These are phyloP conservation scores for Tribolium freemani DNA, from an alignment of 2,888 invertebrate species.

Conservation along the genomic window DNA sequence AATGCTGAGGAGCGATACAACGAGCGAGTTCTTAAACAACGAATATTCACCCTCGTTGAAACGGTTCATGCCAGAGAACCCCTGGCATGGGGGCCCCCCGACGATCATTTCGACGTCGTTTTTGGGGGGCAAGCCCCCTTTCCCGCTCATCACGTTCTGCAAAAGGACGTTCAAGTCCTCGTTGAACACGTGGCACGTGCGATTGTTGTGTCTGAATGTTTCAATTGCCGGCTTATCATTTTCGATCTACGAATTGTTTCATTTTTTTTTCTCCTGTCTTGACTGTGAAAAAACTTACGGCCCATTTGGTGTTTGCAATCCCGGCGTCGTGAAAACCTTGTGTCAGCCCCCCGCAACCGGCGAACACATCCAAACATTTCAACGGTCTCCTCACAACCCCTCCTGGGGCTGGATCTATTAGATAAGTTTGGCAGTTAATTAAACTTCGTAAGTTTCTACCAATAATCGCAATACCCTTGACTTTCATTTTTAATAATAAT, in stretches of 20 bases:
- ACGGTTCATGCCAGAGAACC: constrained; percentile 91
- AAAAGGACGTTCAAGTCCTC: constrained; percentile 86
- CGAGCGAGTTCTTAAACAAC: constrained; percentile 87
- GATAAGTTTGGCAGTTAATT: no score
- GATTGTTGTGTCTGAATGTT: constrained; percentile 84
- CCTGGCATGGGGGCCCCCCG: constrained; percentile 92
- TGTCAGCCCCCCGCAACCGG: constrained; percentile 88
- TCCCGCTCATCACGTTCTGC: constrained; percentile 76
- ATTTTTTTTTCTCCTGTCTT: background rate
- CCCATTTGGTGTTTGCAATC: constrained; percentile 81
- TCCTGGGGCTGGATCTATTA: no score
- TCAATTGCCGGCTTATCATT: constrained; percentile 80
- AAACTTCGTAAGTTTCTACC: no score
- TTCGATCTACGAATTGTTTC: constrained; percentile 71
- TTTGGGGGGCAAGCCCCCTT: constrained; percentile 74
- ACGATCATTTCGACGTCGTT: constrained; percentile 88
- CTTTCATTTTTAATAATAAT: no score
- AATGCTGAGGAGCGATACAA: constrained; percentile 85
- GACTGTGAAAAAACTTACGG: constrained; percentile 64
- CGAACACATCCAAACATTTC: constrained; percentile 84
- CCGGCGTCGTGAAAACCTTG: constrained; percentile 81
- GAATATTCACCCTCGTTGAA: constrained; percentile 89
- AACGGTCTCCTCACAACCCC: constrained; percentile 71
- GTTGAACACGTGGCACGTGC: constrained; percentile 80
- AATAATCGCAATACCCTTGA: no score